Percentiles rank a stretch among this genome's conserved stretches.
Conservation (phyloP, 1,140 invertebrate genomes). For the Augochlora pura region DNA sequence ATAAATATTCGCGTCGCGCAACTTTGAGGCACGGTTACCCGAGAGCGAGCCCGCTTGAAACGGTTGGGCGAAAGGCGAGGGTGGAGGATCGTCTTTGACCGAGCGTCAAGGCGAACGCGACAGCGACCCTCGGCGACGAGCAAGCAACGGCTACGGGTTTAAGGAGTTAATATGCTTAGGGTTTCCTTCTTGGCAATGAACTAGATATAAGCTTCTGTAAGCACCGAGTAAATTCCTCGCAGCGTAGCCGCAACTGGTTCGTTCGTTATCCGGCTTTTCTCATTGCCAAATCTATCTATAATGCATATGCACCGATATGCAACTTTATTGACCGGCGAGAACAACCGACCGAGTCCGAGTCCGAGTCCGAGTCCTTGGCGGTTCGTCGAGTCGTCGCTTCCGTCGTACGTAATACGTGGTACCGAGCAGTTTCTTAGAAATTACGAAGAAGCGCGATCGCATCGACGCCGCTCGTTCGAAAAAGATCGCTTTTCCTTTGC, state of each 20-base stretch:
- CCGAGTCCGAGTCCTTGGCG: neutral
- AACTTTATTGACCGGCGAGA: neutral
- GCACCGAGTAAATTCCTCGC: constrained; percentile 67
- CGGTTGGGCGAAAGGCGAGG: constrained; percentile 33
- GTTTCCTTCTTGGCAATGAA: constrained; percentile 80
- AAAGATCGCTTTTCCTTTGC: too few relatives aligned
- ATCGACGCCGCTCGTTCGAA: too few relatives aligned
- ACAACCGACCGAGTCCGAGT: neutral
- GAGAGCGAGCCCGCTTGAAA: neutral
- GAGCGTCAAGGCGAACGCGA: constrained; percentile 48
- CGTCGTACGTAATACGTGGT: too few relatives aligned
- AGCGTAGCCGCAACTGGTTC: constrained; percentile 60
- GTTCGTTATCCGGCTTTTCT: constrained; percentile 31
- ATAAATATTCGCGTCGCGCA: too few relatives aligned
- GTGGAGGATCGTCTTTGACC: constrained; percentile 46
- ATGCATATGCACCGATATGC: neutral
- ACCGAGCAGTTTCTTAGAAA: too few relatives aligned
- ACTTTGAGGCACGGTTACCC: too few relatives aligned
- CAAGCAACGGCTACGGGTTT: constrained; percentile 62
- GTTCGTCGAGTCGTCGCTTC: neutral
- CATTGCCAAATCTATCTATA: constrained; percentile 20
- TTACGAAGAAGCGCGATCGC: too few relatives aligned
- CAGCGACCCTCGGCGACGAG: constrained; percentile 64
- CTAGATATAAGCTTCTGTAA: constrained; percentile 77
- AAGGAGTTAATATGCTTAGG: constrained; percentile 76